These are phyloP conservation scores for Coptodon rendalli DNA, from an alignment of 2,113 vertebrate species.

Conservation along the genomic window DNA sequence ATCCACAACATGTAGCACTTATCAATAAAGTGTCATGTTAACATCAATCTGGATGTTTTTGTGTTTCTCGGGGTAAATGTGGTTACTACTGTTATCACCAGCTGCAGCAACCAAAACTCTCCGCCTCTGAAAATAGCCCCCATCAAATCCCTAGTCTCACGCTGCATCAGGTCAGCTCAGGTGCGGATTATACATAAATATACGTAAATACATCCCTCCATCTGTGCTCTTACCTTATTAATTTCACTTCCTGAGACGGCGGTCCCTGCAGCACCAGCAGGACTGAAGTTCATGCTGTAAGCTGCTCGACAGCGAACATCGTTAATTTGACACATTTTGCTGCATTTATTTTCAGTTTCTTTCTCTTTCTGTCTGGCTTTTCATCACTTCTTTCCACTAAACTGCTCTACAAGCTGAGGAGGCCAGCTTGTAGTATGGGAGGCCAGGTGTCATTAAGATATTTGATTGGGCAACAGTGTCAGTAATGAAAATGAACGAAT, in stretches of 20 bases:
- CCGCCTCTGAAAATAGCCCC: not conserved
- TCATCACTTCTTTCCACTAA: not conserved
- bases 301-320: not conserved
- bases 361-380: not conserved
- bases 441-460: not conserved
- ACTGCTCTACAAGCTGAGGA: not conserved
- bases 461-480: not conserved
- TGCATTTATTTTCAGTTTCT: not conserved
- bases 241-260: not conserved
- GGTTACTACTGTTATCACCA: not conserved
- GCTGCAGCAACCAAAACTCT: not conserved
- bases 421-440: not conserved
- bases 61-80: not conserved
- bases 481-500: not conserved
- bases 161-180: not conserved
- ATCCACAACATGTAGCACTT: constrained; percentile 7
- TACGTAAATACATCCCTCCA: not conserved
- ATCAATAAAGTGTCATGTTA: constrained; percentile 52
- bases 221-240: not conserved
- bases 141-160: not conserved
- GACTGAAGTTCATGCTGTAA: not conserved
- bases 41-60: not conserved
- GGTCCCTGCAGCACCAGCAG: not conserved
- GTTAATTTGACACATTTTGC: not conserved
- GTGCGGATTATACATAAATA: no score